Evolutionary conservation across 2,113 vertebrate species (phyloP), one percentile per base, ranked within the genome.

Genomic region (Eubucco bourcierii): DNA sequence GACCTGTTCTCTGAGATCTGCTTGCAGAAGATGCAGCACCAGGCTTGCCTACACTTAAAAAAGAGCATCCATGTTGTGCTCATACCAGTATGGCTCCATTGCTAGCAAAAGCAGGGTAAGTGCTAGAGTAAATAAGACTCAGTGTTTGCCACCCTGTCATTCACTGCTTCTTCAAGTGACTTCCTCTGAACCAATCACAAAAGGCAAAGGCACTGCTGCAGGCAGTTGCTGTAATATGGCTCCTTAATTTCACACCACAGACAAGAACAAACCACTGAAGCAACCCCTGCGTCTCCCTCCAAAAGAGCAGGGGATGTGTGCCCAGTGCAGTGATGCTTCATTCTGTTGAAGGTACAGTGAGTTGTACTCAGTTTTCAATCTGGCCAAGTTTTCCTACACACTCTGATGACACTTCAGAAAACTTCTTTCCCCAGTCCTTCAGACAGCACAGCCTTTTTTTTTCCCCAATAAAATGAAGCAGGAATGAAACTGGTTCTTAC

Each of bases 91-190:
- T 0, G 8, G 85, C 37, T 83, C 80, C 65, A 78, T 6, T 78
- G 53, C 65, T 86, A 83, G 72, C 60, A 75, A 72, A 74, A 67
- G 71, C 68, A 92, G 72, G 27, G 27, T 77, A 85, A 75, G 79
- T 64, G 73, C 61, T 89, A 93, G 39, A 71, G 47, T 70, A 92
- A 94, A 63, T 78, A 94, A 84, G n/a, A 60, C 2, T 83, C 33
- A 39, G 56, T 61, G 82, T 91, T 94, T 96, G 74, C 21, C 24
- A 76, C 55, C 65, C 87, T 83, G 89, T 83, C 93, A 83, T 63
- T 94, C 71, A 87, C 1, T 47, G 37, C 37, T 84, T 82, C 50
- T 67, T 85, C 65, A 79, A 1, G 6, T 50, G 88, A 77, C 27
- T 90, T 90, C 60, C 91, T 75, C 65, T 52, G 66, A 90, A 93